Evolutionary conservation across 2,888 invertebrate genomes (phyloP).

Genomic region (Volucella zonaria): DNA sequence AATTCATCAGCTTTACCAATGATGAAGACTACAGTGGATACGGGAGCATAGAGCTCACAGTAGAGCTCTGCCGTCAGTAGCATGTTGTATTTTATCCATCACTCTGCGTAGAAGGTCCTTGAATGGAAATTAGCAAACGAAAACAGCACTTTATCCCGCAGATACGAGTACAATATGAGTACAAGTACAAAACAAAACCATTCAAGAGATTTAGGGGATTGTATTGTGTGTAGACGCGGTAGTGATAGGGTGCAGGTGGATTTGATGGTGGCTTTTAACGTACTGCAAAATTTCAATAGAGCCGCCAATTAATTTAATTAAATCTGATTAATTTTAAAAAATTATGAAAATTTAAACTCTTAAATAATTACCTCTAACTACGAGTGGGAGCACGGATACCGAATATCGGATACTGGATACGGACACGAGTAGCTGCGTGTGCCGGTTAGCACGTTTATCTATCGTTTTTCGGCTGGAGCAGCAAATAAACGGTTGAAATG

Average conservation of each 20-base stretch:
- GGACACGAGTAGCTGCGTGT: neutral
- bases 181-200: no score
- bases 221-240: no score
- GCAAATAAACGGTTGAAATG: constrained; percentile 26
- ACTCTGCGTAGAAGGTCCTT: neutral
- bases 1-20: constrained; percentile 42
- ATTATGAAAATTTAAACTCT: constrained; percentile 44
- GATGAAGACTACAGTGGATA: neutral
- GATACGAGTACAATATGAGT: no score
- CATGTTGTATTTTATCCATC: neutral
- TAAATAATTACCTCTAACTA: constrained; percentile 7
- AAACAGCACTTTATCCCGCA: neutral
- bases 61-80: neutral
- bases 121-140: constrained; percentile 30
- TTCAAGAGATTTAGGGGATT: no score
- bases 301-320: constrained; percentile 55
- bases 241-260: neutral
- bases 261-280: constrained; percentile 36
- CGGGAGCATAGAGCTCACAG: neutral
- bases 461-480: neutral
- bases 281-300: constrained; percentile 46
- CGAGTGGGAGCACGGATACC: neutral
- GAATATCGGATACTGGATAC: no score
- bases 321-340: constrained; percentile 55
- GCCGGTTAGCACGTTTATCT: neutral